phyloP scores from a whole-genome alignment of 2,113 vertebrate species.

The Promerops cafer region DNA sequence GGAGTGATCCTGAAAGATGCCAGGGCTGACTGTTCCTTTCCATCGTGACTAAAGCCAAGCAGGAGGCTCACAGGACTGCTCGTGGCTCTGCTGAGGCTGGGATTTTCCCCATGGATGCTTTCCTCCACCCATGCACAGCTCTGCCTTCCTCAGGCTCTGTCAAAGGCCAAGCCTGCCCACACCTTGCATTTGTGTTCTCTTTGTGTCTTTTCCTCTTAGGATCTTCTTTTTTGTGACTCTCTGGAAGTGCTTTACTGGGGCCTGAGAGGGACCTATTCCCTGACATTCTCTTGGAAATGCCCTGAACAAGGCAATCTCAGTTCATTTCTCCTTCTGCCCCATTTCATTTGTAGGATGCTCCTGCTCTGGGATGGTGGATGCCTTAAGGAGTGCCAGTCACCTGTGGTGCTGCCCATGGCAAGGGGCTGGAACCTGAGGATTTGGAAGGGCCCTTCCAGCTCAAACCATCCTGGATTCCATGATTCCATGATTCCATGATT shows the following conservation, averaged over 20 bases:
- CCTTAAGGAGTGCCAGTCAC: background rate
- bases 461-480: background rate
- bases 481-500: background rate
- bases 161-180: background rate
- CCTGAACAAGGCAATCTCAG: background rate
- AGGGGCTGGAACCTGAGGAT: background rate
- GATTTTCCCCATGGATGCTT: background rate
- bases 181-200: background rate
- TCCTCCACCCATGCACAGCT: background rate
- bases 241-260: background rate
- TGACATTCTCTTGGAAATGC: background rate
- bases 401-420: background rate
- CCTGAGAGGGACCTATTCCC: background rate
- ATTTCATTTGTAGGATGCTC: background rate
- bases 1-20: background rate
- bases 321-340: background rate
- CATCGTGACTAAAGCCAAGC: background rate
- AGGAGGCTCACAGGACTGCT: background rate
- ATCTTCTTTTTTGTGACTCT: background rate
- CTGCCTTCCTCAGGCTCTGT: background rate
- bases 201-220: background rate
- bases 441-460: background rate
- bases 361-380: background rate
- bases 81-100: background rate
- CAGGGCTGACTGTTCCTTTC: background rate